phyloP scores from a whole-genome alignment of 1,140 invertebrate species.

The Orchesella cincta region DNA sequence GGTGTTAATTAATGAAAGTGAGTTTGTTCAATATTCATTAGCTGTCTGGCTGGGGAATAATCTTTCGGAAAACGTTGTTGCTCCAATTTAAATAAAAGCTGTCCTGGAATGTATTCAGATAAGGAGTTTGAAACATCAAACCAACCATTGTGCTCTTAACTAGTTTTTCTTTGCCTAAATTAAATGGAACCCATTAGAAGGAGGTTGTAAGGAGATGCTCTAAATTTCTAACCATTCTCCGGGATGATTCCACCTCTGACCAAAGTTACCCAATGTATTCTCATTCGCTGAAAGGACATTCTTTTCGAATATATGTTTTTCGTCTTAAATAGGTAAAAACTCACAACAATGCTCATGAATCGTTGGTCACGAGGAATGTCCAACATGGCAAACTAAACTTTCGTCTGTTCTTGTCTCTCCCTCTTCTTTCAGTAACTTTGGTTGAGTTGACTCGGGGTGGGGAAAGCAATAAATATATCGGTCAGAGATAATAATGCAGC shows the following conservation, averaged over 20 bases:
- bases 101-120: neutral
- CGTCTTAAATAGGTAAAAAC: slow-evolving; percentile 11
- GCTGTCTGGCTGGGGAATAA: neutral
- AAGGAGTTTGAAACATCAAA: no score
- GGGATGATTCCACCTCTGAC: neutral
- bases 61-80: neutral
- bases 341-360: neutral
- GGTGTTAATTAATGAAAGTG: slow-evolving; percentile 16
- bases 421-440: no score
- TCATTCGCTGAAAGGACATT: slow-evolving; percentile 2
- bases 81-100: neutral
- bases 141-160: no score
- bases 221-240: neutral
- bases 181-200: neutral
- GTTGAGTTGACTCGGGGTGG: neutral
- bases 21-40: slow-evolving; percentile 19
- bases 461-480: slow-evolving; percentile 19
- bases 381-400: neutral
- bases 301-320: neutral
- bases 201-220: neutral
- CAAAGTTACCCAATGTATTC: neutral
- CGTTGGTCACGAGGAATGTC: neutral
- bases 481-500: slow-evolving; percentile 18
- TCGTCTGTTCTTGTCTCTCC: neutral
- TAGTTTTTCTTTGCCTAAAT: neutral